Conservation (phyloP, 2,797 vertebrate genomes). For the Gila robusta region DNA sequence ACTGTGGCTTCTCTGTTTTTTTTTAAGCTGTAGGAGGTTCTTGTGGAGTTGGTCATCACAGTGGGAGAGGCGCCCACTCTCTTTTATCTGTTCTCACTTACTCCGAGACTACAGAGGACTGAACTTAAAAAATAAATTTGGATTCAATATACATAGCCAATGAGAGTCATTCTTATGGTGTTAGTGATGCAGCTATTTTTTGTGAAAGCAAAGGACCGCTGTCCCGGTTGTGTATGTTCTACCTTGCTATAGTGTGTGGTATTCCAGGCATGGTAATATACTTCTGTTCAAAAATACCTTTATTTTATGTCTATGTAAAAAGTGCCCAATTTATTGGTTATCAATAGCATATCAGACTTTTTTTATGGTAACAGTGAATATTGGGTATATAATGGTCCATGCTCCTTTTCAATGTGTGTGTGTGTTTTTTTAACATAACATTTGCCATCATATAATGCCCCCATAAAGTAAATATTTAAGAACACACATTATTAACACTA, state of each 20-base stretch:
- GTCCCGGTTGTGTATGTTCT: background rate
- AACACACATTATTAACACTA: too few species aligned
- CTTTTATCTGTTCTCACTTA: conserved; percentile 45
- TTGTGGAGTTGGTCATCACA: conserved; percentile 44
- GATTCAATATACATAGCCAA: background rate
- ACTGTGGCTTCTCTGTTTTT: conserved; percentile 14
- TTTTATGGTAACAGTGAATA: background rate
- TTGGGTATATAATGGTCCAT: background rate
- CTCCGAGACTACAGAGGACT: background rate
- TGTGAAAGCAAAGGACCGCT: background rate
- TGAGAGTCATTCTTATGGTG: background rate
- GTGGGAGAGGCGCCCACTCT: conserved; percentile 18
- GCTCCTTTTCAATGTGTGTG: background rate
- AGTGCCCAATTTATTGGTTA: background rate
- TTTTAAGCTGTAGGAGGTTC: conserved; percentile 50
- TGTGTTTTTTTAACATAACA: too few species aligned
- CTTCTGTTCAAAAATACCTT: too few species aligned
- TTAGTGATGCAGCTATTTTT: background rate
- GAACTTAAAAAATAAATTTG: background rate
- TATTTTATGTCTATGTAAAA: background rate
- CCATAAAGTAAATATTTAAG: too few species aligned
- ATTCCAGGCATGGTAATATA: background rate
- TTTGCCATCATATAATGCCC: background rate
- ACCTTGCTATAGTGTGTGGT: background rate
- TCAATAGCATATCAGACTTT: background rate